These are phyloP conservation scores for Numenius phaeopus DNA, from an alignment of 2,797 vertebrate species.

Conservation along the genomic window DNA sequence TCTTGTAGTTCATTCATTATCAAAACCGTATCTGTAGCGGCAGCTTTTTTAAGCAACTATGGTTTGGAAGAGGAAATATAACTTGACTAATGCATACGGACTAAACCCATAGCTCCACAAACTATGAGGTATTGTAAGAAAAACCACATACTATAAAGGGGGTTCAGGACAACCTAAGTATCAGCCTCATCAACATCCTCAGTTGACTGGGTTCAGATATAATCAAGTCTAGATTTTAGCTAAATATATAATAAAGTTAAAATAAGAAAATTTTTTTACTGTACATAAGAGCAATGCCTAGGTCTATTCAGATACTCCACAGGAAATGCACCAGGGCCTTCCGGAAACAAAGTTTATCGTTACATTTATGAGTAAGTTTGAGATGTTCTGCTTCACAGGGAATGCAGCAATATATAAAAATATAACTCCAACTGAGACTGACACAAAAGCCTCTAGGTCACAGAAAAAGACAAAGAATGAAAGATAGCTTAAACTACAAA, in stretches of 20 bases:
- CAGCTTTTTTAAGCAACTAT: slow-evolving; percentile 6
- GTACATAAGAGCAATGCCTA: background rate
- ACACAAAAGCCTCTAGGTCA: background rate
- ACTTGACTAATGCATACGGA: background rate
- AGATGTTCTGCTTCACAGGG: background rate
- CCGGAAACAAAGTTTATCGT: background rate
- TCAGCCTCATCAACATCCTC: background rate
- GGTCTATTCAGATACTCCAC: background rate
- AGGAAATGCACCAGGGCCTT: background rate
- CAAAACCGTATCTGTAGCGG: background rate
- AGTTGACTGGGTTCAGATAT: background rate
- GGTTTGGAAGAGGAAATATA: background rate
- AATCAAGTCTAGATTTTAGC: background rate
- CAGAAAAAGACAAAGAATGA: background rate
- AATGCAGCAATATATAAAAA: background rate
- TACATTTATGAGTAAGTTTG: background rate
- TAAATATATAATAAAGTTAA: background rate
- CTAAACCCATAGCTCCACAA: background rate
- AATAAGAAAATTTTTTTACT: background rate
- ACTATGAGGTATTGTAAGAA: background rate
- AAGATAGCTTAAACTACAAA: background rate
- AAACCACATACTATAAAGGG: background rate
- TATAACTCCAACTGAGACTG: accelerated
- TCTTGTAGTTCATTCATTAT: background rate
- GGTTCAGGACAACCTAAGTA: background rate